Base-by-base conservation (phyloP, 2,797 vertebrate genomes). In the Hybognathus amarus region DNA sequence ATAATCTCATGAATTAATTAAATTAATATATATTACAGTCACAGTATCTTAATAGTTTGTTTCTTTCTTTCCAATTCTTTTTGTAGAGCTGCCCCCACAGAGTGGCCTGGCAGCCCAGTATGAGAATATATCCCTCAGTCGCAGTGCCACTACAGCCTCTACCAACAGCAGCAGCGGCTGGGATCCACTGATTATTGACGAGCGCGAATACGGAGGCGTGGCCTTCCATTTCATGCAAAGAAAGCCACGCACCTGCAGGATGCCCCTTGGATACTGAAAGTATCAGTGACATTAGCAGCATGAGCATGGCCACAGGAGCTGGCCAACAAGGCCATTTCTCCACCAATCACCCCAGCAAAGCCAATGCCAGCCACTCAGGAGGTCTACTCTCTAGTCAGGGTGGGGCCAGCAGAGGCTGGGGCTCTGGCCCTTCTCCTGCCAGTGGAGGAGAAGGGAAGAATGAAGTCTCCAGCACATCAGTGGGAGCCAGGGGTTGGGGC, bases 271-370 rank as follows among this genome's bases (percentile, higher is more conserved):
- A 98, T 93, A 96, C 96, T 95, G 95, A 96, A 90, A 89, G 94
- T 88, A 95, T 95, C 92, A 94, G 89, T 83, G 96, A 97, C 89
- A 94, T 92, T 87, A 93, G 96, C 91, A 96, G 93, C 94, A 96
- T 95, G 94, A 98, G 96, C 95, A 99, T 99, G 97, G 97, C 98
- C 94, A 97, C 97, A 82, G 94, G 94, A 93, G 93, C 94, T 90
- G 92, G 93, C 93, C 97, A 97, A 84, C 93, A 96, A 91, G 94
- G 94, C 91, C 94, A 95, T 89, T 95, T 95, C 89, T 87, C 93
- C 89, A 95, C 96, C 93, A 98, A 96, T 93, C 94, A 94, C 92
- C 92, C 92, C 91, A 93, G 95, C 94, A 96, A 96, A 95, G 91
- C 94, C 71, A 94, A 92, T 88, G 92, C 94, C 94, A 94, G 90